Percentiles rank a stretch among this genome's conserved stretches.
phyloP scores from a whole-genome alignment of 2,888 invertebrate species.

The Dexiosoma caninum region DNA sequence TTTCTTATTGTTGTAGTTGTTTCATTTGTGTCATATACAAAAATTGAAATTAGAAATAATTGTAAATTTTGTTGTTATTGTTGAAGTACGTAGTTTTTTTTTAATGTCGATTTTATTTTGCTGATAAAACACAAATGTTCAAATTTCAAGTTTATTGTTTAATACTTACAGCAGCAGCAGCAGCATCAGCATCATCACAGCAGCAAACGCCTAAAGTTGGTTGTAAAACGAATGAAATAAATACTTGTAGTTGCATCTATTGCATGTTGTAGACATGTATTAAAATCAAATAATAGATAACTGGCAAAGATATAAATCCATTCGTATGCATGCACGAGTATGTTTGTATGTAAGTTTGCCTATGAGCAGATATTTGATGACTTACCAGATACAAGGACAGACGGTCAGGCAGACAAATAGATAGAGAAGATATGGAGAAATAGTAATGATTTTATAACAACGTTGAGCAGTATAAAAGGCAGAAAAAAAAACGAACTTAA shows the following conservation, averaged over 20 bases:
- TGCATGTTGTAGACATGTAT: conserved; percentile 43
- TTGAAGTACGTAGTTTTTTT: conserved; percentile 18
- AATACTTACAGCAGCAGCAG: conserved; percentile 31
- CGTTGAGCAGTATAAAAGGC: not conserved
- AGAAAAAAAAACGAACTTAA: not conserved
- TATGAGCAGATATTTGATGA: conserved; percentile 34
- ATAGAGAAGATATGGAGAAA: conserved; percentile 20
- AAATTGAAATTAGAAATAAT: conserved; percentile 62
- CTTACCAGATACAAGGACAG: conserved; percentile 3
- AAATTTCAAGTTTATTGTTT: conserved; percentile 63
- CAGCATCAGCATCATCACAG: not conserved
- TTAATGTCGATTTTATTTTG: conserved; percentile 59
- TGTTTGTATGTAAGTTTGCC: not conserved
- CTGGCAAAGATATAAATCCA: conserved; percentile 24
- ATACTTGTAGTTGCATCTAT: conserved; percentile 48
- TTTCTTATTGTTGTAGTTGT: conserved; percentile 21
- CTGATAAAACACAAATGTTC: conserved; percentile 64
- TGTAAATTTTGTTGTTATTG: conserved; percentile 24
- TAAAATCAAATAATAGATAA: conserved; percentile 42
- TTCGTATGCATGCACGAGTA: not conserved
- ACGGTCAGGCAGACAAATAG: conserved; percentile 2
- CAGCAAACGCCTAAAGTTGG: conserved; percentile 16
- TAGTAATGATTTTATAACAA: conserved; percentile 47
- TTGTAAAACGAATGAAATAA: conserved; percentile 16
- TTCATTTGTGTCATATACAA: conserved; percentile 42